Evolutionary conservation across 2,888 invertebrate species (phyloP), one percentile per base, ranked within the genome.

Genomic region (Microdon myrmicae): DNA sequence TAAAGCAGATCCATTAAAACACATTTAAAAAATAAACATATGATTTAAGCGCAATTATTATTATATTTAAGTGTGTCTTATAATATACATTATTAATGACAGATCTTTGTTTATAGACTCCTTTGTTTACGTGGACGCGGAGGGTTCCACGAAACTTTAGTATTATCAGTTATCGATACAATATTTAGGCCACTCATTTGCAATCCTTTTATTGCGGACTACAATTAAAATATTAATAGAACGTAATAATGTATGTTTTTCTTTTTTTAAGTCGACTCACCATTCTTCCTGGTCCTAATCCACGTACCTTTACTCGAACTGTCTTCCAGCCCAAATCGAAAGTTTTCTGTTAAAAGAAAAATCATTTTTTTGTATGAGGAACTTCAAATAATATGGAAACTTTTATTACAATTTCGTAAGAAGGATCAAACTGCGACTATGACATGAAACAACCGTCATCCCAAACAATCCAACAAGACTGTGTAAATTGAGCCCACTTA

Each of bases 201-300:
- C 12, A 98, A 79, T 1, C 97, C 97, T 82, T 96, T 96, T 32
- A 98, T 87, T 3, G 95, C 88, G 31, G 96, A 88, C 95, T 94
- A 82, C 60, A 83, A 85, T 49, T 47, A 68, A 69, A 60, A 35
- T 14, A 20, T 17, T 20, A 16, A 8, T n/a, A 9, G 6, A 22
- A 17, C 2, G 16, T 26, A 17, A 22, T 22, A 8, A 22, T 6
- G n/a, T 44, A n/a, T n/a, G n/a, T n/a, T n/a, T n/a, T n/a, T n/a
- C n/a, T n/a, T n/a, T n/a, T n/a, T n/a, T n/a, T n/a, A n/a, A n/a
- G n/a, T n/a, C n/a, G 60, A 74, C 82, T 83, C 82, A 94, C 95
- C 90, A 93, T 84, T 84, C 96, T 83, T 35, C 96, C 96, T 37
- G 95, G 91, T 14, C 96, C 96, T 28, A 96, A 75, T 0, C 96